Percentiles rank a stretch among this genome's conserved stretches.
Evolutionary conservation across 1,140 invertebrate genomes (phyloP).

Genomic region (Orius insidiosus): DNA sequence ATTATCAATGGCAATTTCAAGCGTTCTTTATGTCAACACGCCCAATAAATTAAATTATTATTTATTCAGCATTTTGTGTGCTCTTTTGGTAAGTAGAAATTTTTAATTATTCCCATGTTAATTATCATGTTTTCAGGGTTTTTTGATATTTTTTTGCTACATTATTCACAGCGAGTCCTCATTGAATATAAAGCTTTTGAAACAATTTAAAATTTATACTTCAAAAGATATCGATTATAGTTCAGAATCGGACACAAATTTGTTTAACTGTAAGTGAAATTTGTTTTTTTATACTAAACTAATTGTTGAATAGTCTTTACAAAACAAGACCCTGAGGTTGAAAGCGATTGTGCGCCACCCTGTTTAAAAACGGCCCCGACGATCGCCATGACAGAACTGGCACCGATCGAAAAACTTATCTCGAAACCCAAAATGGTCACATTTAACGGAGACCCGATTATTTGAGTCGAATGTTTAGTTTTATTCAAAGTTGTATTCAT

Average conservation of each 20-base stretch:
- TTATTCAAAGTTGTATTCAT: too few relatives aligned
- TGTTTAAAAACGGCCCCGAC: neutral
- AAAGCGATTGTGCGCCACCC: slow-evolving; percentile 21
- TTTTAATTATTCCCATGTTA: slow-evolving; percentile 13
- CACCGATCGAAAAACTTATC: neutral
- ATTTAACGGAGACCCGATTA: slow-evolving; percentile 1
- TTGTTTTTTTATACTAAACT: slow-evolving; percentile 21
- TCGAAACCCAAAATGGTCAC: slow-evolving; percentile 14
- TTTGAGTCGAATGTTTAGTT: too few relatives aligned
- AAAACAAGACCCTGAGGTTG: slow-evolving; percentile 22
- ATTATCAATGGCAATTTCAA: slow-evolving; percentile 34
- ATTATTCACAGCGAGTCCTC: slow-evolving; percentile 29
- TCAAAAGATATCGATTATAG: slow-evolving; percentile 26
- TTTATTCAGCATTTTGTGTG: slow-evolving; percentile 35
- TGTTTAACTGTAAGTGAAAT: slow-evolving; percentile 30
- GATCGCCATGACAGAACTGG: slow-evolving; percentile 11
- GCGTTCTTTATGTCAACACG: slow-evolving; percentile 40
- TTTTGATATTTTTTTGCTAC: slow-evolving; percentile 30
- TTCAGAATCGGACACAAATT: slow-evolving; percentile 28
- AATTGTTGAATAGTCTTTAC: slow-evolving; percentile 21
- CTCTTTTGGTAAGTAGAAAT: slow-evolving; percentile 34
- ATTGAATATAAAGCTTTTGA: slow-evolving; percentile 19
- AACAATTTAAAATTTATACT: slow-evolving; percentile 19
- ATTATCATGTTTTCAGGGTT: slow-evolving; percentile 26
- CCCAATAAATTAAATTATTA: slow-evolving; percentile 35